These are phyloP conservation scores for Rhopalosiphum nymphaeae DNA, from an alignment of 2,888 invertebrate genomes.

Conservation along the genomic window DNA sequence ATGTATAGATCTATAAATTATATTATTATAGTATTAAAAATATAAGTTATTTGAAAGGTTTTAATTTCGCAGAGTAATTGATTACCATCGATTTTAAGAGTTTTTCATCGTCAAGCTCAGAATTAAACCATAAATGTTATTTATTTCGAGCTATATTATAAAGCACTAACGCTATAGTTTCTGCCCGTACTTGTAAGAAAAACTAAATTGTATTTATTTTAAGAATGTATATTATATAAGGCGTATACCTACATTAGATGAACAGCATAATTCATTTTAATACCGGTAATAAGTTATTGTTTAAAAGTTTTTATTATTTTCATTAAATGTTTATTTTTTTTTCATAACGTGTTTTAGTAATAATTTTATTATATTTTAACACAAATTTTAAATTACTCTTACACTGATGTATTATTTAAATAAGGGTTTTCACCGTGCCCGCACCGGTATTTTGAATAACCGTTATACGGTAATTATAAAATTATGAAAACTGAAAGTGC, in stretches of 20 bases:
- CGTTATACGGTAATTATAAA: slow-evolving; percentile 32
- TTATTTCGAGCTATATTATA: neutral
- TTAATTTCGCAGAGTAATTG: neutral
- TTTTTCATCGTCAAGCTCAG: neutral
- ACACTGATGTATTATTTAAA: slow-evolving; percentile 40
- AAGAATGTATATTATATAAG: neutral
- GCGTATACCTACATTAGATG: neutral
- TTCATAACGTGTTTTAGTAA: neutral
- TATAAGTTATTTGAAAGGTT: neutral
- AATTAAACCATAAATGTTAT: neutral
- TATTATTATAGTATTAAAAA: neutral
- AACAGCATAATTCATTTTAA: slow-evolving; percentile 4
- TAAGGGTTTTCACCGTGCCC: neutral
- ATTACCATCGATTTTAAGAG: neutral
- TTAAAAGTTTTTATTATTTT: slow-evolving; percentile 15
- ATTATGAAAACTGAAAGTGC: slow-evolving; percentile 23
- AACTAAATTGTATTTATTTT: neutral
- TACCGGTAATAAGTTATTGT: slow-evolving; percentile 2
- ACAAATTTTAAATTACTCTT: slow-evolving; percentile 19
- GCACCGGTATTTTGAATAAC: neutral
- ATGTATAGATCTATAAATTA: neutral
- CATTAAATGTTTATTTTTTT: neutral
- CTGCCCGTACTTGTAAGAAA: neutral
- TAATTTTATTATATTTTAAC: slow-evolving; percentile 41
- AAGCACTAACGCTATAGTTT: neutral